phyloP scores from a whole-genome alignment of 1,140 invertebrate species.

The Apis cerana region DNA sequence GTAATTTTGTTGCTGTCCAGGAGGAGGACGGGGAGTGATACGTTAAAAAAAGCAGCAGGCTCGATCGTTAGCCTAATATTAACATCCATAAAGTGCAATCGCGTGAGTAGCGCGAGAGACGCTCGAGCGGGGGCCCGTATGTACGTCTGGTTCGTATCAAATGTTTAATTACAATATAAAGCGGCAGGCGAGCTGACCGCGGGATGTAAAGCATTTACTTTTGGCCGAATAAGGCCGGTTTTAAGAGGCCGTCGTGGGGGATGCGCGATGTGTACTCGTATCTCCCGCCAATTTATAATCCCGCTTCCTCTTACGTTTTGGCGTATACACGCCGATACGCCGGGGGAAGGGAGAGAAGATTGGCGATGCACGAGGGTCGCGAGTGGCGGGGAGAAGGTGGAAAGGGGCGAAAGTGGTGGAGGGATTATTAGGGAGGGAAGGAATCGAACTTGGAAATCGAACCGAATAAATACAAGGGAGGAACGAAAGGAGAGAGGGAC shows the following conservation, averaged over 20 bases:
- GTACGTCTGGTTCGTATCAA: constrained; percentile 14
- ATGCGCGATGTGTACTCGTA: not conserved
- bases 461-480: constrained; percentile 2
- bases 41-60: constrained; percentile 2
- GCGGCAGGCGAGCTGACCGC: not conserved
- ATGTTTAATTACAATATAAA: constrained; percentile 38
- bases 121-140: too few species aligned
- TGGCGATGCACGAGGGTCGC: constrained; percentile 18
- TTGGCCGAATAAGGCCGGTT: constrained; percentile 11
- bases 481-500: constrained; percentile 20
- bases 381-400: not conserved
- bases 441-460: not conserved
- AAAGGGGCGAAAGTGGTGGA: not conserved
- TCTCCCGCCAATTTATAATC: constrained; percentile 47
- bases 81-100: constrained; percentile 42
- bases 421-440: not conserved
- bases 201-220: constrained; percentile 6
- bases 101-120: constrained; percentile 11
- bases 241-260: not conserved
- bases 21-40: constrained; percentile 10
- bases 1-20: constrained; percentile 33
- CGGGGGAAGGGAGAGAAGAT: not conserved
- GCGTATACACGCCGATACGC: not conserved
- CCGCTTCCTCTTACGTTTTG: constrained; percentile 2
- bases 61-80: constrained; percentile 44